Conservation (phyloP, 2,888 invertebrate species). For the Exephanes ischioxanthus region DNA sequence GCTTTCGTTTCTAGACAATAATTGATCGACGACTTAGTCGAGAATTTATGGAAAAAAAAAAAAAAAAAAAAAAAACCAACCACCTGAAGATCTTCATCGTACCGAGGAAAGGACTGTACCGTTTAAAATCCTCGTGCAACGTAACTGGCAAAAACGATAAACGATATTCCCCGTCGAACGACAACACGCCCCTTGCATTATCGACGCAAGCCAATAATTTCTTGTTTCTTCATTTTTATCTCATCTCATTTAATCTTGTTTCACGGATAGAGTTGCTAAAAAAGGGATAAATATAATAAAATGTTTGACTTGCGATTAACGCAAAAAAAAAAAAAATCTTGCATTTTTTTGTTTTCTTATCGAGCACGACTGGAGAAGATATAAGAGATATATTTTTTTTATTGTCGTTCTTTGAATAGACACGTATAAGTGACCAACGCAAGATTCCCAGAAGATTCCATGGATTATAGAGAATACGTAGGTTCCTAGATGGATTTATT, state of each 20-base stretch:
- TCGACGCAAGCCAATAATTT: conserved; percentile 13
- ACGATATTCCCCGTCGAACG: conserved; percentile 37
- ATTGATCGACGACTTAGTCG: conserved; percentile 11
- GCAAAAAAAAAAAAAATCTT: conserved; percentile 21
- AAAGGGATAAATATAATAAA: conserved; percentile 48
- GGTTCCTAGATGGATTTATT: conserved; percentile 38
- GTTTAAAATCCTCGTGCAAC: conserved; percentile 26
- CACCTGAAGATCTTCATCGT: conserved; percentile 30
- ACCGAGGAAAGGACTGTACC: conserved; percentile 30
- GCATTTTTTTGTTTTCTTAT: neutral
- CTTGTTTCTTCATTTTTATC: conserved; percentile 29
- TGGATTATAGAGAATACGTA: conserved; percentile 55
- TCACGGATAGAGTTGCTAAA: conserved; percentile 10
- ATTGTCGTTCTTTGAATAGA: no score
- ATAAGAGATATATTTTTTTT: neutral
- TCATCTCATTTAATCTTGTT: conserved; percentile 46
- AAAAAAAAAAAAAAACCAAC: conserved; percentile 18
- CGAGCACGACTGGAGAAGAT: neutral
- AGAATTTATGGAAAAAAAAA: conserved; percentile 6
- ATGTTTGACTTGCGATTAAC: conserved; percentile 41
- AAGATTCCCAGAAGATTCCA: conserved; percentile 54
- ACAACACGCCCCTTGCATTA: conserved; percentile 12
- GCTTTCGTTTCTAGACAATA: conserved; percentile 67
- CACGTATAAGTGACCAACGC: conserved; percentile 41
- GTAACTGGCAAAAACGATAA: conserved; percentile 8